Evolutionary conservation across 2,797 vertebrate genomes (phyloP).

Genomic region (Meriones psammophilus): DNA sequence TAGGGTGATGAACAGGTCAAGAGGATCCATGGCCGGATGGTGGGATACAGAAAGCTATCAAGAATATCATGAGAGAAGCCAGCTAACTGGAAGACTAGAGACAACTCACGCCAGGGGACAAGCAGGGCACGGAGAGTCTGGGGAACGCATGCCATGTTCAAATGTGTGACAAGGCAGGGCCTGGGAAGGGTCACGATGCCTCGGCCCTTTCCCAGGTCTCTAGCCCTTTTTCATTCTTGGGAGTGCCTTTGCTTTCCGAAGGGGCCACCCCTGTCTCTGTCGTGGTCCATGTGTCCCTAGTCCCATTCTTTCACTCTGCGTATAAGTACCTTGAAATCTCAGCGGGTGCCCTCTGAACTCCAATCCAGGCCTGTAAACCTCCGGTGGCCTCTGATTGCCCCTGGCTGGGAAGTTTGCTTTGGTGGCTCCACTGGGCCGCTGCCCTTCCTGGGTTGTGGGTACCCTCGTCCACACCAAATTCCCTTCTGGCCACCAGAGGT

Average conservation of each 20-base stretch:
- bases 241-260: not conserved
- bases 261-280: not conserved
- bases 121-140: not conserved
- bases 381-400: not conserved
- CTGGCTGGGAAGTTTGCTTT: not conserved
- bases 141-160: not conserved
- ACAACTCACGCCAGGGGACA: not conserved
- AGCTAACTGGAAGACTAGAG: not conserved
- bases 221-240: not conserved
- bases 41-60: not conserved
- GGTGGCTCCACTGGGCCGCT: rapidly evolving
- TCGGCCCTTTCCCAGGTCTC: not conserved
- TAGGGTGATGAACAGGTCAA: not conserved
- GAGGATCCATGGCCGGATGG: not conserved
- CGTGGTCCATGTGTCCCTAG: not conserved
- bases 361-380: not conserved
- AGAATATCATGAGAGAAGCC: not conserved
- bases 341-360: not conserved
- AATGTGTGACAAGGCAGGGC: not conserved
- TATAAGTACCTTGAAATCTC: not conserved
- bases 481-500: not conserved
- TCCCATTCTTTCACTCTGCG: not conserved
- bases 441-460: not conserved
- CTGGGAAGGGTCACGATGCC: not conserved
- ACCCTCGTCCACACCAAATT: not conserved